Base-by-base conservation (phyloP, 1,140 invertebrate species). In the Globodera rostochiensis region DNA sequence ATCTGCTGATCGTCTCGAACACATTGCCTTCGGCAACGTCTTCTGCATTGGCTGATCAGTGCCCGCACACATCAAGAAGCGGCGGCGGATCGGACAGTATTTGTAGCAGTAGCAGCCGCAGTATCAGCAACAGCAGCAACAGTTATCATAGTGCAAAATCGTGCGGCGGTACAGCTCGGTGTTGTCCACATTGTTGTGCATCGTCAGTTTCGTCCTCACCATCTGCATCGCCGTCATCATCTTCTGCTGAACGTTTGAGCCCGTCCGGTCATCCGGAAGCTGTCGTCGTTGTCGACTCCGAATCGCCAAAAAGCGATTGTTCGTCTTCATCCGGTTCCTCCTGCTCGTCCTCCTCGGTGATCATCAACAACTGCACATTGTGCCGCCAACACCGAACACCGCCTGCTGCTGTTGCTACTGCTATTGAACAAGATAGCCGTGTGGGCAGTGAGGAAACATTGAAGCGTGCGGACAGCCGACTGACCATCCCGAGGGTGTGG, bases 111-210 rank as follows among this genome's bases (percentile, higher is more conserved):
- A 57, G 13, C 21, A 77, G 75, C 47, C 50, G 75, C 57, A 77
- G 49, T n/a, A 57, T 25, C 21, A 77, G 75, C 47, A 57, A 25
- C 60, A 53, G 60, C 67, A 60, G 7, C 46, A 77, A 64, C 67
- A 77, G 75, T 57, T 77, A 8, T 25, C 67, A 60, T 47, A 77
- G 75, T 77, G 75, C 75, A 11, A 47, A 77, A 64, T 66, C 57
- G 60, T 77, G 75, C 67, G 75, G 75, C 47, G 75, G 49, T 4
- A 64, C 36, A 1, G 36, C 36, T 1, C 36, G 36, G 1, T 36
- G 36, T 36, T 36, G 36, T 36, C 36, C 36, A 36, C 36, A 36
- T 36, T 36, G 36, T 36, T 36, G 36, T 36, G 36, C 36, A 36
- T 36, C 36, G 36, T 36, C 36, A 36, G 36, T 36, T 36, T 36